A percentile compares a stretch with the other conserved stretches of the same genome.
phyloP scores from a whole-genome alignment of 2,888 invertebrate species.

The Marasmarcha lunaedactyla region DNA sequence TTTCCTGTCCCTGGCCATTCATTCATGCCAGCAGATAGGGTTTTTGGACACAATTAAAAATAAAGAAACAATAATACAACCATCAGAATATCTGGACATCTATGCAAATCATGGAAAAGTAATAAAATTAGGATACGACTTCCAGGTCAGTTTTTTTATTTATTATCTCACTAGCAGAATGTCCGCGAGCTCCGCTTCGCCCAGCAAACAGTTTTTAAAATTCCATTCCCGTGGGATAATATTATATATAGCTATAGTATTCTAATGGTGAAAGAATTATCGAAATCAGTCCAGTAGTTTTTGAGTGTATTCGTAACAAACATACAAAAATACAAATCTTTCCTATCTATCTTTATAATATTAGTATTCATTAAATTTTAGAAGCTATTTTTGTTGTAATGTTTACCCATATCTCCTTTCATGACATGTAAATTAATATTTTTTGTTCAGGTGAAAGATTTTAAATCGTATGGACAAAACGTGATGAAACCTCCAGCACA shows the following conservation, averaged over 20 bases:
- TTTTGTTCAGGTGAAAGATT: constrained; percentile 4
- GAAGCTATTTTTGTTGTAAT: no score
- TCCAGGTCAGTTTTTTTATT: constrained; percentile 8
- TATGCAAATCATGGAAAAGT: constrained; percentile 7
- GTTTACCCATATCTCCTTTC: no score
- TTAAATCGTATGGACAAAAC: constrained; percentile 7
- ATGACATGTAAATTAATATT: no score
- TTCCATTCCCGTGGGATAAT: constrained; percentile 5
- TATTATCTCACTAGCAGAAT: constrained; percentile 1
- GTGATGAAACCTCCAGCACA: constrained; percentile 7
- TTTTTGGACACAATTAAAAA: constrained; percentile 7
- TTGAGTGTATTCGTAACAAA: no score
- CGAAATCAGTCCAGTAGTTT: no score
- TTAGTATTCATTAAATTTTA: no score
- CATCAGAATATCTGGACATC: constrained; percentile 8
- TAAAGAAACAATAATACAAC: constrained; percentile 8
- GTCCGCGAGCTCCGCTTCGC: neutral
- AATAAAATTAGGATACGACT: constrained; percentile 8
- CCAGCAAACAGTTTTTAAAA: constrained; percentile 6
- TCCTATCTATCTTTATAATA: no score
- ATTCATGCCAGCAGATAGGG: constrained; percentile 9
- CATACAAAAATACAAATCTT: no score
- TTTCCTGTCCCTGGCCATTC: constrained; percentile 10
- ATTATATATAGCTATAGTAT: no score
- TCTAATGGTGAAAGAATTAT: no score